Evolutionary conservation across 2,797 vertebrate genomes (phyloP).

Genomic region (Heteromormyrus szaboi): DNA sequence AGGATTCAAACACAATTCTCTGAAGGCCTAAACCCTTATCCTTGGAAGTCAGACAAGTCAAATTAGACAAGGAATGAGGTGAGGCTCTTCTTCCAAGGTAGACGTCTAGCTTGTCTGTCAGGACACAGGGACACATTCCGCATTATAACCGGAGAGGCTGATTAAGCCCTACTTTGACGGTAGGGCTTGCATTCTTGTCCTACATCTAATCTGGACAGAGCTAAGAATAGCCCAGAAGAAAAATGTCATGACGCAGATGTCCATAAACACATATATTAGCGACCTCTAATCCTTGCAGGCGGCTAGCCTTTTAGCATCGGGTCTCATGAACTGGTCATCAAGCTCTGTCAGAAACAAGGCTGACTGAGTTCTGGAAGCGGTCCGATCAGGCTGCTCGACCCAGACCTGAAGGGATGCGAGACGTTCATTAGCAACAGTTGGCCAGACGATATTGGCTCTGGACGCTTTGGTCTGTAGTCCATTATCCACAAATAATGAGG

Average conservation of each 20-base stretch:
- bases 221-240: constrained; percentile 59
- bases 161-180: constrained; percentile 26
- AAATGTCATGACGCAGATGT: constrained; percentile 50
- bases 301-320: neutral
- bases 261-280: constrained; percentile 17
- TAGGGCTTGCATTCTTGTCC: constrained; percentile 53
- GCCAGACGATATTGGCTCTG: neutral
- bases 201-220: constrained; percentile 51
- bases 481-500: constrained; percentile 28
- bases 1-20: neutral
- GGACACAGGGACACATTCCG: neutral
- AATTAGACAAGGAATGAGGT: neutral
- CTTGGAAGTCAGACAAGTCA: constrained; percentile 9
- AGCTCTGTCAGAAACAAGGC: neutral
- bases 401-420: neutral
- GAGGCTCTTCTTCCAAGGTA: neutral
- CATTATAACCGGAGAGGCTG: constrained; percentile 1
- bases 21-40: neutral
- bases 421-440: neutral
- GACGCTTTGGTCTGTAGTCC: neutral
- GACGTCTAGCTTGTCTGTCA: neutral
- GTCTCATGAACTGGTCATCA: neutral
- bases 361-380: neutral
- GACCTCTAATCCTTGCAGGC: neutral
- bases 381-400: neutral